Percentiles rank a stretch among this genome's conserved stretches.
These are phyloP conservation scores for Enteromius unitaeniatus DNA, from an alignment of 2,797 vertebrate species.

Conservation along the genomic window DNA sequence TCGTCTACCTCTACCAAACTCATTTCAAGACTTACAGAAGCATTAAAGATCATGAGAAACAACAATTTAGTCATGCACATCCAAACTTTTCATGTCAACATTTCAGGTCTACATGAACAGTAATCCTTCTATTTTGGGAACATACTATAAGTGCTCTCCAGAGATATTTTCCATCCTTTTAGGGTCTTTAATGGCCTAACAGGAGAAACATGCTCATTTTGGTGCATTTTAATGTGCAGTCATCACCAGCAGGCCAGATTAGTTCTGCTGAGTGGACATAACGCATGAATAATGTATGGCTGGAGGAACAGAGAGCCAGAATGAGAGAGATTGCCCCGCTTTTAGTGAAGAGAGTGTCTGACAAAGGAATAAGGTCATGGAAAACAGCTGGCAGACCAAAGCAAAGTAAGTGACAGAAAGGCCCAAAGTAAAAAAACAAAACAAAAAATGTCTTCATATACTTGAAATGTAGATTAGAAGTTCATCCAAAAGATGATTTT, in stretches of 20 bases:
- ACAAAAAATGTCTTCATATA: neutral
- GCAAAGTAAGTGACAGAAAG: neutral
- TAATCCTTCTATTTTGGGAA: constrained; percentile 10
- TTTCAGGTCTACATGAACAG: constrained; percentile 6
- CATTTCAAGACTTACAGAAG: neutral
- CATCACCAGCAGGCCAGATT: constrained; percentile 22
- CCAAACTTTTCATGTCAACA: constrained; percentile 11
- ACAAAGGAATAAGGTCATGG: constrained; percentile 31
- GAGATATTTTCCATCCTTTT: constrained; percentile 13
- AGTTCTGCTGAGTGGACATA: constrained; percentile 37
- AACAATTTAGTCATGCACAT: neutral
- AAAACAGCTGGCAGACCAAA: constrained; percentile 11
- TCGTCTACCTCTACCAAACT: neutral
- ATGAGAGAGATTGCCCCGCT: constrained; percentile 8
- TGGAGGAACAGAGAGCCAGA: neutral
- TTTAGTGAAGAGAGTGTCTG: neutral
- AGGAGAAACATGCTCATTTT: constrained; percentile 27
- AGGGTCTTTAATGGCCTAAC: constrained; percentile 10
- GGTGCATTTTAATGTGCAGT: constrained; percentile 19
- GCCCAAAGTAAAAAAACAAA: constrained; percentile 2
- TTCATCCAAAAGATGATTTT: neutral
- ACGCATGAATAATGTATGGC: constrained; percentile 36
- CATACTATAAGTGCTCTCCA: neutral
- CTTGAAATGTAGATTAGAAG: constrained; percentile 12
- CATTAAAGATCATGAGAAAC: neutral